These are phyloP conservation scores for Drosophila mayaguana DNA, from an alignment of 2,888 invertebrate genomes.

Conservation along the genomic window DNA sequence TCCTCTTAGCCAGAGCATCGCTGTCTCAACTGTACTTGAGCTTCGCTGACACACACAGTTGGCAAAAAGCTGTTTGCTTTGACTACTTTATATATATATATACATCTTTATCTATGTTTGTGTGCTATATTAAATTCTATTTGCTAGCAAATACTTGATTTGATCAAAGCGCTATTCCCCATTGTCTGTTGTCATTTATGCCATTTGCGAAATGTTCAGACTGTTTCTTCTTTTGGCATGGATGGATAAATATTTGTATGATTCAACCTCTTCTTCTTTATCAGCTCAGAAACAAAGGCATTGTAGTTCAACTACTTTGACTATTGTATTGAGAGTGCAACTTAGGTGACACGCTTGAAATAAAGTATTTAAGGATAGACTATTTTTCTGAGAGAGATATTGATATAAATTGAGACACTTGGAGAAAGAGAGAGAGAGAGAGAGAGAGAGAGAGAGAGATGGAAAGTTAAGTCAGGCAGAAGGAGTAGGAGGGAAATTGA, in stretches of 20 bases:
- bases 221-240: not conserved
- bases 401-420: not conserved
- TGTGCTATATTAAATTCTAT: slow-evolving; percentile 12
- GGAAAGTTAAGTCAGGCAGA: not conserved
- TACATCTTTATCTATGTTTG: not conserved
- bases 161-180: not conserved
- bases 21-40: slow-evolving; percentile 33
- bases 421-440: not conserved
- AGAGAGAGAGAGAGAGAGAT: not conserved
- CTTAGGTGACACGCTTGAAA: not conserved
- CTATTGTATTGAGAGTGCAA: not conserved
- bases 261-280: not conserved
- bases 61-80: slow-evolving; percentile 33
- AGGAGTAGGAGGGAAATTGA: not conserved
- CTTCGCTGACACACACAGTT: not conserved
- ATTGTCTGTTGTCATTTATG: slow-evolving; percentile 8
- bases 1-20: not conserved
- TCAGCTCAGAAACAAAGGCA: not conserved
- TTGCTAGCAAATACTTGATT: not conserved
- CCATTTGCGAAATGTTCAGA: not conserved
- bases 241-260: not conserved
- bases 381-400: not conserved
- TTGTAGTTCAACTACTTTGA: not conserved
- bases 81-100: not conserved
- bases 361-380: not conserved